These are phyloP conservation scores for Beris morrisii DNA, from an alignment of 2,888 invertebrate genomes.

Conservation along the genomic window DNA sequence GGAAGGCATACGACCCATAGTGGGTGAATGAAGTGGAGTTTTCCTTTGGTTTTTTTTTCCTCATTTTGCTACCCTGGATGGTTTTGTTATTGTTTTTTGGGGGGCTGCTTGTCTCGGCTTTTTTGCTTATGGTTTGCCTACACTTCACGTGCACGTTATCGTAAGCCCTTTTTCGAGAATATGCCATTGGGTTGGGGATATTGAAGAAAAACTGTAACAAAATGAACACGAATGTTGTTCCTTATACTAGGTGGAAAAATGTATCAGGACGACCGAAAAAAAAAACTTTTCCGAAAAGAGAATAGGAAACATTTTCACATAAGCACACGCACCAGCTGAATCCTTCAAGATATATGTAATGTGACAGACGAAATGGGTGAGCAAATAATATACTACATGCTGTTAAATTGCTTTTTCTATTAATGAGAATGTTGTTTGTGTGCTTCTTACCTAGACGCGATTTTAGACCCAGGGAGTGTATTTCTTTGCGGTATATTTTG, in stretches of 20 bases:
- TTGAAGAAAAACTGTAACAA: neutral
- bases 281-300: neutral
- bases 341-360: slow-evolving; percentile 38
- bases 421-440: slow-evolving; percentile 31
- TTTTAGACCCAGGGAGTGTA: too few relatives aligned
- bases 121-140: slow-evolving; percentile 19
- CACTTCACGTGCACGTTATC: slow-evolving; percentile 32
- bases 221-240: slow-evolving; percentile 2
- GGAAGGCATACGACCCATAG: slow-evolving; percentile 2
- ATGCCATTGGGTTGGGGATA: neutral
- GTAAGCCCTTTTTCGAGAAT: slow-evolving; percentile 24
- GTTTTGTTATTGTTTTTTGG: slow-evolving; percentile 6
- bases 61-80: neutral
- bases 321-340: slow-evolving; percentile 33
- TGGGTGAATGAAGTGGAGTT: neutral
- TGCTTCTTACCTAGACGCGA: too few relatives aligned
- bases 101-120: neutral
- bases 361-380: slow-evolving; percentile 38
- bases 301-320: slow-evolving; percentile 17
- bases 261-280: neutral
- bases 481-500: too few relatives aligned
- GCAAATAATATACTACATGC: slow-evolving; percentile 36
- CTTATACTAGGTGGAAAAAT: neutral
- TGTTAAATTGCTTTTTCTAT: slow-evolving; percentile 37
- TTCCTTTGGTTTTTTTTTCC: neutral